Percentiles rank a stretch among this genome's conserved stretches.
These are phyloP conservation scores for Lumbricus terrestris DNA, from an alignment of 2,888 invertebrate species.

Conservation along the genomic window DNA sequence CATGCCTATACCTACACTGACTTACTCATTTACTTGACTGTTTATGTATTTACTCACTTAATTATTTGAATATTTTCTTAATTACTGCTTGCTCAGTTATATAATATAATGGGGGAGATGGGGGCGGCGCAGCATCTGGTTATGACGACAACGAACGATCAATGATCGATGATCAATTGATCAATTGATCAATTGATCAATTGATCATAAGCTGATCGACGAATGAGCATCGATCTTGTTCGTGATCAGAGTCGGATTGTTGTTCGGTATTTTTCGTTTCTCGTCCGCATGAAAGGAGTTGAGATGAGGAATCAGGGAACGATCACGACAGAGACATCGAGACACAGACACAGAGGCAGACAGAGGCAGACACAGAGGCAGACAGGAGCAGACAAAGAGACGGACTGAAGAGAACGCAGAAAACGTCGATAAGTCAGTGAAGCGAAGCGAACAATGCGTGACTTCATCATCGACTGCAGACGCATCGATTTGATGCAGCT, in stretches of 20 bases:
- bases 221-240: background rate
- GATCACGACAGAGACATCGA: background rate
- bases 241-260: background rate
- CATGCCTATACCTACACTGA: too few relatives aligned
- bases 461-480: too few relatives aligned
- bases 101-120: too few relatives aligned
- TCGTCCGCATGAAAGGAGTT: background rate
- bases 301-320: background rate
- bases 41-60: too few relatives aligned
- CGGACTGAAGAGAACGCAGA: background rate
- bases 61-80: background rate
- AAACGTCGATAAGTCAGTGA: background rate
- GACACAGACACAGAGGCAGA: background rate
- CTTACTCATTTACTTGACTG: too few relatives aligned
- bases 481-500: background rate
- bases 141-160: background rate
- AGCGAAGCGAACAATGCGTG: background rate
- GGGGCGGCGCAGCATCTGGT: background rate
- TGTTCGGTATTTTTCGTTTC: background rate
- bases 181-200: too few relatives aligned
- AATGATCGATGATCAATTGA: too few relatives aligned
- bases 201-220: background rate
- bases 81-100: background rate
- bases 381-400: background rate
- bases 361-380: background rate